Base-by-base conservation (phyloP, 64 coral and sea anemone species). In the Stylophora pistillata region DNA sequence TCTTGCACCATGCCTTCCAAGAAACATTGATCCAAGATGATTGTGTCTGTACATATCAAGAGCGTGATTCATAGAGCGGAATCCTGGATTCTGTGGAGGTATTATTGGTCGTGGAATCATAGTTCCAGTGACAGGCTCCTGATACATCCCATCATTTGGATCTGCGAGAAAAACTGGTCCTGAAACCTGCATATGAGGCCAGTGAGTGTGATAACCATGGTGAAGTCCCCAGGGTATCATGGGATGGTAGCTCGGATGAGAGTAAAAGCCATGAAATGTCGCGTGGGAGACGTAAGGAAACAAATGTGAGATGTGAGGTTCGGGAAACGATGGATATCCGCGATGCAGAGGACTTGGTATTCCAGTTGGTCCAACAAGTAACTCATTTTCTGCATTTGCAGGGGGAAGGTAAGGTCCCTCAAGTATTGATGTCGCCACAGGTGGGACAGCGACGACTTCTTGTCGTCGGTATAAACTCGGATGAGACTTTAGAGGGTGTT, bases 61-160 rank as follows among this genome's bases (percentile, higher is more conserved):
- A n/a, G 59, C 83, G 58, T 85, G 87, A 87, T 85, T 70, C 86
- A 93, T 66, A 53, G 3, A 47, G n/a, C n/a, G n/a, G 37, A 93
- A 81, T 17, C 82, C 92, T 47, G 92, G 92, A 29, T 89, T 89
- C 28, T 94, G 92, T 13, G 74, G 86, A 27, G 92, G 92, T 87
- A 94, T 89, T 37, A 94, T 80, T 9, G 92, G 92, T 63, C 92
- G 88, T 3, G 79, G 92, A 15, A 94, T 84, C 15, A 94, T 78
- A 41, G 92, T 83, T 20, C 92, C 92, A 17, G 92, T 94, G 17
- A 87, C 72, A 20, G 92, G 92, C 55, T 84, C 92, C 72, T 94
- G 92, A 58, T 94, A 94, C 86, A 94, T 69, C 21, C 92, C 92
- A 59, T 94, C 92, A 70, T 94, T 94, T 23, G 86, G 92, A 60